phyloP scores from a whole-genome alignment of 2,113 vertebrate species.

The Notechis scutatus region DNA sequence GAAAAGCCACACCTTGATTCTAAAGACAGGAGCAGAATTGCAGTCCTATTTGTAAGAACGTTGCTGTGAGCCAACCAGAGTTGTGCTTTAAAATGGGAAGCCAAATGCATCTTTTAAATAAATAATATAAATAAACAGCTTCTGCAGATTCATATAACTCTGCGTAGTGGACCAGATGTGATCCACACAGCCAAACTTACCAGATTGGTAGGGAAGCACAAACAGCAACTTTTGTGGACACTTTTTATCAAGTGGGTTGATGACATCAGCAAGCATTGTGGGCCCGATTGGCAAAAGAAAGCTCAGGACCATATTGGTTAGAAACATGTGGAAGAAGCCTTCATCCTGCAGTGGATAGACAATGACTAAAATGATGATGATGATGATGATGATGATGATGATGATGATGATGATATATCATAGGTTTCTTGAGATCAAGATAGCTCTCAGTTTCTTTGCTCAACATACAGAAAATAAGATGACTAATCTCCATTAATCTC shows the following conservation, averaged over 20 bases:
- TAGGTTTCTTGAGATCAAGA: neutral
- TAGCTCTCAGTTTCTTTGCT: neutral
- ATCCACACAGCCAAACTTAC: no score
- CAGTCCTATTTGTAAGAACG: no score
- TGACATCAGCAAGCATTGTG: neutral
- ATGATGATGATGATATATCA: neutral
- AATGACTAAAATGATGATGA: neutral
- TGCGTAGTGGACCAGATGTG: no score
- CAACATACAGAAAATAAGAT: neutral
- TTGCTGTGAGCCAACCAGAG: no score
- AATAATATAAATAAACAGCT: no score
- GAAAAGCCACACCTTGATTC: no score
- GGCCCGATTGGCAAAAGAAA: neutral
- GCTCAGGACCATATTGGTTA: neutral
- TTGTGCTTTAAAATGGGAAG: no score
- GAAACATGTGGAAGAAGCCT: neutral
- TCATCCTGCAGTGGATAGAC: neutral
- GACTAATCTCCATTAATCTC: neutral
- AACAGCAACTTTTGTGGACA: no score
- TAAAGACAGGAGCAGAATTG: no score
- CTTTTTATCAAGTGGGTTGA: neutral
- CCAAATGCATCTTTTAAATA: no score
- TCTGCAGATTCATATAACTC: no score
- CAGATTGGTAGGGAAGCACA: neutral
- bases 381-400: no score